phyloP scores from a whole-genome alignment of 2,113 vertebrate genomes.

The Microtus montanus region DNA sequence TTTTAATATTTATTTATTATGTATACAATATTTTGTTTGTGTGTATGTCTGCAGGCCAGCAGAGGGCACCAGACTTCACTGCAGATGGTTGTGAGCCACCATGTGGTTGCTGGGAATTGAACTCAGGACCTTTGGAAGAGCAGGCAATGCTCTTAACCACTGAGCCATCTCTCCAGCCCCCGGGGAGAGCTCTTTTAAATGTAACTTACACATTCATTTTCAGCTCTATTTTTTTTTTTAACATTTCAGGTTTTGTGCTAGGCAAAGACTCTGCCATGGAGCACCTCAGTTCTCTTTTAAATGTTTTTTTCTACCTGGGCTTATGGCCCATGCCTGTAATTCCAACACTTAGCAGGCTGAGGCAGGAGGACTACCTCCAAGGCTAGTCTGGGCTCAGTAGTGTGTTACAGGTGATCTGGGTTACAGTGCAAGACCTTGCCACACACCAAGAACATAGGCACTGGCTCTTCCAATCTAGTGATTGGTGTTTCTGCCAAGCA shows the following conservation, averaged over 20 bases:
- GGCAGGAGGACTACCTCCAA: not conserved
- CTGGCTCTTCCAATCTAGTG: constrained; percentile 19
- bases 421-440: not conserved
- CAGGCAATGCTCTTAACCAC: no score
- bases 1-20: no score
- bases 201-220: not conserved
- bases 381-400: not conserved
- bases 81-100: no score
- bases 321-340: not conserved
- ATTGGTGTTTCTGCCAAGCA: constrained; percentile 19
- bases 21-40: no score
- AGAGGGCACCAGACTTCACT: no score
- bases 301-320: not conserved
- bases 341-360: not conserved
- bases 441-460: constrained; percentile 10
- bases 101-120: no score
- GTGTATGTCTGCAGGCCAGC: no score
- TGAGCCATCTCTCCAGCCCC: no score
- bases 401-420: not conserved
- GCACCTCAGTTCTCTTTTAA: not conserved
- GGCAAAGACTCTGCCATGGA: not conserved
- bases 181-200: not conserved
- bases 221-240: not conserved
- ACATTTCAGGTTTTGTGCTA: not conserved
- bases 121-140: no score